Base-by-base conservation (phyloP, 2,113 vertebrate genomes). In the Forbesichthys papilliferus region DNA sequence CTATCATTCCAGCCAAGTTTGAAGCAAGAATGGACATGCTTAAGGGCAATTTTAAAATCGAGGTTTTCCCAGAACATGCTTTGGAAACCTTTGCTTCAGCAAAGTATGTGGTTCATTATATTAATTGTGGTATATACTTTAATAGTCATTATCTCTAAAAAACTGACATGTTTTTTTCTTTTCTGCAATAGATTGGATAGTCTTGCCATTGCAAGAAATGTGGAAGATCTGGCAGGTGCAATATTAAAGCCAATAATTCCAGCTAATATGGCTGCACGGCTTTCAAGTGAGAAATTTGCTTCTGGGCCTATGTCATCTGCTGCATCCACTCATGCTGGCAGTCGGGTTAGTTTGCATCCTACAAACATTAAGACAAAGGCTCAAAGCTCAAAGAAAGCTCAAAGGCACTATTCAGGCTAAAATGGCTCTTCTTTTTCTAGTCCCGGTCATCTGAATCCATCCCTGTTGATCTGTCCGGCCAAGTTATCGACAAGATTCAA, bases 191-290 rank as follows among this genome's bases (percentile, higher is more conserved):
- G 94, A 1, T 80, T 91, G 53, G 92, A 93, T 2, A 93, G 93
- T 10, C 76, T 87, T 82, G 94, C 92, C 69, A 68, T 95, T 53
- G 89, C 91, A 73, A 94, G 94, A 87, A 93, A 94, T 77, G 75
- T 91, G 59, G 92, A 91, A 85, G 90, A 95, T 18, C 69, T 92
- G 0, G 13, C 52, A 51, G 70, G 64, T 62, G 89, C 88, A 57
- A 94, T 81, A 83, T 82, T 61, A 47, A 93, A 83, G 5, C 86
- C 91, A 58, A n/a, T 96, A 42, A 66, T 95, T 56, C 93, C 94
- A n/a, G 60, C 0, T 48, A 42, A 51, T 56, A 0, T 13, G 14
- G 49, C 60, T 61, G 54, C 64, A 42, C 33, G 64, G 56, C 47
- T 87, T 6, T 81, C 70, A 20, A 82, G 71, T 34, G 84, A 88